Percentiles rank a stretch among this genome's conserved stretches.
Evolutionary conservation across 92 coral and sea anemone genomes (phyloP).

Genomic region (Plumapathes pennacea): DNA sequence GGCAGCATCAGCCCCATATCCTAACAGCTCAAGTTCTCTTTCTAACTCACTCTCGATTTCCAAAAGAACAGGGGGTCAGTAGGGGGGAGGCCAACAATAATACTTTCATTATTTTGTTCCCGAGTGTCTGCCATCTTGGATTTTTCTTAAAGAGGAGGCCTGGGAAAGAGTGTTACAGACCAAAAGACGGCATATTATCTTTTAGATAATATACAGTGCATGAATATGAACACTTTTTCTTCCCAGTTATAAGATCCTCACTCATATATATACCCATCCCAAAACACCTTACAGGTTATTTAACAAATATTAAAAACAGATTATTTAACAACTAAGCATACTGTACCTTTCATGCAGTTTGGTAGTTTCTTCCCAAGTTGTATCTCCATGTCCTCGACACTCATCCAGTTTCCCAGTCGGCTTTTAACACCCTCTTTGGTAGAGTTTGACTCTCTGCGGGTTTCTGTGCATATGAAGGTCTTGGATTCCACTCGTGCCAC

Average conservation of each 20-base stretch:
- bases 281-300: neutral
- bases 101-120: no score
- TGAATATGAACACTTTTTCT: no score
- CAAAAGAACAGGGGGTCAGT: no score
- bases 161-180: no score
- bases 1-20: no score
- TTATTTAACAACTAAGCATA: neutral
- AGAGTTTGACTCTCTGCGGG: conserved; percentile 64
- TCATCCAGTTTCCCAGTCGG: conserved; percentile 77
- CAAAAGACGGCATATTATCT: no score
- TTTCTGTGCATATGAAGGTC: conserved; percentile 76
- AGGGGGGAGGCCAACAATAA: no score
- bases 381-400: conserved; percentile 58
- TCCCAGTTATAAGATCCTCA: neutral
- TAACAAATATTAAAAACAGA: neutral
- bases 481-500: conserved; percentile 91
- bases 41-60: no score
- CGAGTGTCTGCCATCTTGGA: no score
- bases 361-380: conserved; percentile 57
- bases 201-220: no score
- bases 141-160: no score
- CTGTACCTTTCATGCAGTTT: conserved; percentile 83
- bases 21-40: no score
- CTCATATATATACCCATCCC: conserved; percentile 14
- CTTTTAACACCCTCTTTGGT: conserved; percentile 64